Evolutionary conservation across 1,140 invertebrate genomes (phyloP).

Genomic region (Liolophura sinensis): DNA sequence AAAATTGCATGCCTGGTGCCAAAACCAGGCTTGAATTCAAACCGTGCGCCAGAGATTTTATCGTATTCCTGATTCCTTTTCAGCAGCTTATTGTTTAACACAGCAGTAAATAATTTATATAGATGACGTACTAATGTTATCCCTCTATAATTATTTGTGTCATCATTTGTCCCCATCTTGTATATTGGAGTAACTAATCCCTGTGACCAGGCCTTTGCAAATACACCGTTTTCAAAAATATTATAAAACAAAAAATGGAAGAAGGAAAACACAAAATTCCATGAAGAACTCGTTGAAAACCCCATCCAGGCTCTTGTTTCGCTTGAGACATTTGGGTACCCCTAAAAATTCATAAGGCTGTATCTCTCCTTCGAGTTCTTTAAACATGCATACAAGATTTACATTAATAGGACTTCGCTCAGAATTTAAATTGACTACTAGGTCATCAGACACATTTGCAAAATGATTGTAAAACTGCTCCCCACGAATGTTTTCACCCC

Average conservation of each 20-base stretch:
- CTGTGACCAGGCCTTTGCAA: slow-evolving; percentile 13
- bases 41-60: not conserved
- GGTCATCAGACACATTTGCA: too few species aligned
- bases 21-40: slow-evolving; percentile 4
- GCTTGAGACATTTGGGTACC: too few species aligned
- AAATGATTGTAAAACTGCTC: too few species aligned
- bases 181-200: slow-evolving; percentile 1
- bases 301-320: too few species aligned
- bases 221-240: slow-evolving; percentile 7
- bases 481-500: too few species aligned
- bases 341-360: too few species aligned
- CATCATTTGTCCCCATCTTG: slow-evolving; percentile 11
- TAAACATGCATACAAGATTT: too few species aligned
- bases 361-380: too few species aligned
- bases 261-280: too few species aligned
- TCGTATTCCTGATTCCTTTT: not conserved
- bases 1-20: slow-evolving; percentile 3
- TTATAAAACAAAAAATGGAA: slow-evolving; percentile 13
- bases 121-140: slow-evolving; percentile 9
- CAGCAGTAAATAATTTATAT: slow-evolving; percentile 6
- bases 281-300: too few species aligned
- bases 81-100: slow-evolving; percentile 8
- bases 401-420: too few species aligned
- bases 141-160: slow-evolving; percentile 17
- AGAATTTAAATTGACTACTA: too few species aligned